Conservation (phyloP, 2,797 vertebrate species). For the Pangasius krempfi region DNA sequence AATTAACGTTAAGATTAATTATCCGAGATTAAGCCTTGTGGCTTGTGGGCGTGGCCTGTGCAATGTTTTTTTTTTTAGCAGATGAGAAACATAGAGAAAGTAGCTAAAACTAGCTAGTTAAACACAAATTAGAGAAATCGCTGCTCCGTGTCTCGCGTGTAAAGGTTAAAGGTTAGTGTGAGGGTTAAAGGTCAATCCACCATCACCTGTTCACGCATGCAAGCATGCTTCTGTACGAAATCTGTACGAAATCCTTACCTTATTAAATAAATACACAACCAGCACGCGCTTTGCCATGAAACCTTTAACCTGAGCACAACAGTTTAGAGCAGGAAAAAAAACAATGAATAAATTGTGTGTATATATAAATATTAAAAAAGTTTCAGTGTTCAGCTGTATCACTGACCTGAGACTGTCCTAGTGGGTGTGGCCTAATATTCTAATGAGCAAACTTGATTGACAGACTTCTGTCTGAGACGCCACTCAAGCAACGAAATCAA, state of each 20-base stretch:
- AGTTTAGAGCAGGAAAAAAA: constrained; percentile 53
- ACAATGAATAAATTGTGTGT: background rate
- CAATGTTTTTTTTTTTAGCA: background rate
- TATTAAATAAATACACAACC: constrained; percentile 96
- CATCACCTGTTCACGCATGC: constrained; percentile 2
- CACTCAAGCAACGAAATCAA: background rate
- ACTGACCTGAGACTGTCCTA: background rate
- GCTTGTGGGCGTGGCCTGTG: background rate
- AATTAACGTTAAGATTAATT: background rate
- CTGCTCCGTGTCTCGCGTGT: background rate
- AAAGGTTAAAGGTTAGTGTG: background rate
- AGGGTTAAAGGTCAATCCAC: background rate
- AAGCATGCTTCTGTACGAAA: constrained; percentile 21
- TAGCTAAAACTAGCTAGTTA: background rate
- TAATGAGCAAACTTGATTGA: background rate
- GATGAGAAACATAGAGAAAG: background rate
- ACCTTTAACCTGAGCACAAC: constrained; percentile 84
- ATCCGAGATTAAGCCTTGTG: background rate
- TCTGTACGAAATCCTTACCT: constrained; percentile 79
- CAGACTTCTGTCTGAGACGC: background rate
- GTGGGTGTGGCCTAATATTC: constrained; percentile 14
- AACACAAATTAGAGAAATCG: background rate
- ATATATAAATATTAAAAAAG: background rate
- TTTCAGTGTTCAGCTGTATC: too few relatives aligned
- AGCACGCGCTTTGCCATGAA: constrained; percentile 89